Evolutionary conservation across 2,888 invertebrate species (phyloP), one percentile per base, ranked within the genome.

Genomic region (Gonocerus acuteangulatus): DNA sequence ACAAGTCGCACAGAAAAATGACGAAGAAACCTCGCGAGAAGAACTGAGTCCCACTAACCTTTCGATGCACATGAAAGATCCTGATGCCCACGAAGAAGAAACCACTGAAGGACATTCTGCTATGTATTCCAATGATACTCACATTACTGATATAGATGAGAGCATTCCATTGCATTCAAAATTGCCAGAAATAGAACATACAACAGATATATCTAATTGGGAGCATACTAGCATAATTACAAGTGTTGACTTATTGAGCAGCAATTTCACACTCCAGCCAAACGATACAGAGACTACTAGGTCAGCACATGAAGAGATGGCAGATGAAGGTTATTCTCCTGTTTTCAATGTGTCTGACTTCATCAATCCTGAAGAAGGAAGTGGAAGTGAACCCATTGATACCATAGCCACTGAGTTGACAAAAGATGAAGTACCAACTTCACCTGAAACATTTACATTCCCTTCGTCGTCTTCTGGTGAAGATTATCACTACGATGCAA

Each of bases 401-500:
- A n/a, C n/a, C 27, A 27, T 27, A 13, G 3, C 15, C n/a, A 54
- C 21, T 7, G 15, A 36, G 21, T 6, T 22, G 21, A 18, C 22
- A 6, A 23, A 54, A 42, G 15, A 42, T 3, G 22, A 22, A 21
- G 32, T n/a, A n/a, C 19, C 47, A 21, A 48, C 48, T 23, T 48
- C 48, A 22, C 18, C 39, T n/a, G 7, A 32, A 6, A 48, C 11
- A 23, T 39, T 18, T 21, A 51, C 7, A 18, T 48, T 34, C 23
- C 32, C 11, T n/a, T 32, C 47, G 13, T 60, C 62, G 11, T 18
- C 56, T 3, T 22, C 19, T 15, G 62, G 62, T 23, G 23, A 51
- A 18, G 62, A 65, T 45, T 65, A 65, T 51, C 60, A 36, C 47
- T 65, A 65, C 47, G 64, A 62, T 27, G 36, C 60, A 1, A 54